Evolutionary conservation across 2,797 vertebrate genomes (phyloP), one percentile per base, ranked within the genome.

Genomic region (Scleropages formosus): DNA sequence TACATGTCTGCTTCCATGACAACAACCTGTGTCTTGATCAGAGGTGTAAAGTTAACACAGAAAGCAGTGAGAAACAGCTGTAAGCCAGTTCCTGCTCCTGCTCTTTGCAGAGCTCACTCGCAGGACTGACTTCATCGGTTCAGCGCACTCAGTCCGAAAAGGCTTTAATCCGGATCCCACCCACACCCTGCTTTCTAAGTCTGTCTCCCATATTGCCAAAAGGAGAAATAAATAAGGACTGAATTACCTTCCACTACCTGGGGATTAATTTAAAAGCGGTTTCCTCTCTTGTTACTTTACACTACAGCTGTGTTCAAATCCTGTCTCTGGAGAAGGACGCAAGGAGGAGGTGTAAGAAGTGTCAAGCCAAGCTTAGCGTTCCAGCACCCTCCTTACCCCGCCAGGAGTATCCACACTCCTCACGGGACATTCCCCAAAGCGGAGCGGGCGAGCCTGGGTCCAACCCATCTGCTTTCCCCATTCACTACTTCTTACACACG

Each of bases 231-330:
- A 90, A 91, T 87, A 91, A 81, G 81, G 81, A 85, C 18, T 87
- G 81, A 83, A 86, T 88, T 84, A 88, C 90, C 91, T 90, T 88
- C 88, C 85, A 87, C 78, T 88, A 82, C 85, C 87, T 80, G 75
- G 83, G 86, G 87, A 92, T 92, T 92, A 93, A 86, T 87, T 78
- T 90, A 86, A 87, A 91, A 91, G 88, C 75, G 79, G 82, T 86
- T 89, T 89, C 82, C 90, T 86, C 82, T 85, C 83, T 83, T 89
- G 87, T 89, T 89, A 88, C 87, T 89, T 49, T 90, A 87, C 83
- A 86, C 87, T 91, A 90, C 83, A 93, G 88, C 89, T 92, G 86
- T 85, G 88, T 75, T 88, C 83, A 91, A 92, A 91, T 88, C 85
- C 86, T 79, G 88, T 86, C 59, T 79, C 86, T 86, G 87, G 78